A percentile compares a stretch with the other conserved stretches of the same genome.
phyloP scores from a whole-genome alignment of 2,113 vertebrate species.

The Chloropsis cyanopogon region DNA sequence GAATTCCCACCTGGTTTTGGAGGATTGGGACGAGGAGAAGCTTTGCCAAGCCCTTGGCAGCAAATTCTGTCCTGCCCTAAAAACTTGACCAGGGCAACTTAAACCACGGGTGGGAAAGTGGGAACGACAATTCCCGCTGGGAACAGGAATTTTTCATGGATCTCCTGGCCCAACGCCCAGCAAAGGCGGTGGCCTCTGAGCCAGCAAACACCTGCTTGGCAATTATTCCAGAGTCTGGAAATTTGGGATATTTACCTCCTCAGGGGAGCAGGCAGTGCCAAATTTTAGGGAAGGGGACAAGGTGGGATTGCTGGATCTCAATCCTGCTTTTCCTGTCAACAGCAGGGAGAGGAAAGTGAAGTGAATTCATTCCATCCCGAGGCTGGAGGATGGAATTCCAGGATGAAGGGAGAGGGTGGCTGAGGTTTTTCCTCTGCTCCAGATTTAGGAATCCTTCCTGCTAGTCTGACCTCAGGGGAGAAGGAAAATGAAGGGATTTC shows the following conservation, averaged over 20 bases:
- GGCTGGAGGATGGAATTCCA: background rate
- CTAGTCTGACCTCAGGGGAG: background rate
- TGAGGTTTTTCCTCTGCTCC: background rate
- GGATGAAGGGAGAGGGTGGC: background rate
- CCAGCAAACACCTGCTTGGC: background rate
- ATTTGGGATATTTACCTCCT: background rate
- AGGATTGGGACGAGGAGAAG: background rate
- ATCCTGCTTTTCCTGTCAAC: background rate
- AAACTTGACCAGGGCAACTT: background rate
- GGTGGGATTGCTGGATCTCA: background rate
- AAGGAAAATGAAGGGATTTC: background rate
- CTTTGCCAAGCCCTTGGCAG: background rate
- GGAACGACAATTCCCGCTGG: background rate
- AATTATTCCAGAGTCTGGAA: background rate
- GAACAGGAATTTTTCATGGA: background rate
- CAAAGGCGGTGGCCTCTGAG: background rate
- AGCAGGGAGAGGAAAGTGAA: background rate
- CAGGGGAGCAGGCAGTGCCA: background rate
- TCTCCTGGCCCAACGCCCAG: background rate
- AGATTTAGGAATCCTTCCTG: background rate
- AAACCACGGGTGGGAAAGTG: fast-evolving
- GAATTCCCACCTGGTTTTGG: background rate
- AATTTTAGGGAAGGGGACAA: background rate
- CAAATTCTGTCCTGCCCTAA: background rate
- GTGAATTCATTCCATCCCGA: background rate